Evolutionary conservation across 1,140 invertebrate species (phyloP).

Genomic region (Cyrtorhinus lividipennis): DNA sequence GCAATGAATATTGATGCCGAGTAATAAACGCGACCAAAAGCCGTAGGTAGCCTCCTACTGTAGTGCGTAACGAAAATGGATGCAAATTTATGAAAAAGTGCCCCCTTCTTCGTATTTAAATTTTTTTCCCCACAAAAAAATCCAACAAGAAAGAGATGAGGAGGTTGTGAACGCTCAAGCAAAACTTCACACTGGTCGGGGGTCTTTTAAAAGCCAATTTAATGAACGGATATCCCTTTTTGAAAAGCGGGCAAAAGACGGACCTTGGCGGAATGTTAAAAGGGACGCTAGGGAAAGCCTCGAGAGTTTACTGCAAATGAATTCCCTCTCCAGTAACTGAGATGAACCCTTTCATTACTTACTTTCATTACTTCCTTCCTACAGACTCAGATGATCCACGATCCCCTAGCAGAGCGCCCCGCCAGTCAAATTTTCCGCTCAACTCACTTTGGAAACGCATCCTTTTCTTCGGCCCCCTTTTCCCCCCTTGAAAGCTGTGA

Average conservation of each 20-base stretch:
- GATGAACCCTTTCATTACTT: conserved; percentile 9
- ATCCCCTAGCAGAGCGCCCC: not conserved
- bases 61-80: not conserved
- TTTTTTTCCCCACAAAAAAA: too few relatives aligned
- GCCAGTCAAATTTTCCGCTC: not conserved
- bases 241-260: conserved; percentile 7
- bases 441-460: not conserved
- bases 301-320: conserved; percentile 9
- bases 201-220: conserved; percentile 5
- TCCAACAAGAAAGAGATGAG: not conserved
- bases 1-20: conserved; percentile 1
- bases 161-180: not conserved
- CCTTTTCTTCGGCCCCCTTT: not conserved
- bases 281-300: not conserved
- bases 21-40: conserved; percentile 5
- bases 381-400: not conserved
- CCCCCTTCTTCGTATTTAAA: too few relatives aligned
- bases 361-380: conserved; percentile 5
- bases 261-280: not conserved
- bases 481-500: too few relatives aligned
- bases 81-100: conserved; percentile 5
- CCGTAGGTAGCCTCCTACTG: not conserved
- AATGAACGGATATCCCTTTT: conserved; percentile 9
- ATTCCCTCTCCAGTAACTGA: conserved; percentile 5
- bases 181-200: not conserved